Conservation (phyloP, 1,140 invertebrate species). For the Camponotus vicinus region DNA sequence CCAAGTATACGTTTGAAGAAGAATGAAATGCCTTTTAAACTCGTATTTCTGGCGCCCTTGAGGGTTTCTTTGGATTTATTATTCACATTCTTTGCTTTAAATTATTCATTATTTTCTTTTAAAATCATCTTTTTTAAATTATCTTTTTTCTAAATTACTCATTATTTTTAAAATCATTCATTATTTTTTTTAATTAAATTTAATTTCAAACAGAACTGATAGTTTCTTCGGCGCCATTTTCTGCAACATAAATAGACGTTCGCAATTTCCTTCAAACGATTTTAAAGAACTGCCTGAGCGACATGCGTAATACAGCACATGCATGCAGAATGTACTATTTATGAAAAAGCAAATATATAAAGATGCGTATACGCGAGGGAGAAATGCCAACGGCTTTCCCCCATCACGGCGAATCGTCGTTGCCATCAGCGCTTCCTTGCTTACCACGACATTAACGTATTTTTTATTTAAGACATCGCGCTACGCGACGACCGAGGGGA, state of each 20-base stretch:
- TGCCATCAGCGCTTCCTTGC: conserved; percentile 11
- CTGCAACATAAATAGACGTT: neutral
- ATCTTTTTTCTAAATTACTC: neutral
- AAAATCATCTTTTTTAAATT: neutral
- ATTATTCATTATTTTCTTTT: neutral
- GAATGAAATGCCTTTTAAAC: conserved; percentile 28
- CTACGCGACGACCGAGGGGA: conserved; percentile 40
- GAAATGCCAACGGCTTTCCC: conserved; percentile 31
- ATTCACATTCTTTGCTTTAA: neutral
- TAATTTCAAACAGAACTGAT: neutral
- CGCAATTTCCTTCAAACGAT: neutral
- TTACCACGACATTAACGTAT: conserved; percentile 70
- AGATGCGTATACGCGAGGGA: conserved; percentile 57
- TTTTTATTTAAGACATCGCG: conserved; percentile 70
- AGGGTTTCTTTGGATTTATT: neutral
- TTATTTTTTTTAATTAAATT: neutral
- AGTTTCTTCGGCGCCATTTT: conserved; percentile 18
- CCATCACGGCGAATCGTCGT: neutral
- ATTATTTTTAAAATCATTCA: neutral
- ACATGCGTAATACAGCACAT: conserved; percentile 28
- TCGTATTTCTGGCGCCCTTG: neutral
- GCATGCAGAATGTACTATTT: conserved; percentile 63
- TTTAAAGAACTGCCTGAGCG: conserved; percentile 13
- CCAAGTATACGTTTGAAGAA: neutral
- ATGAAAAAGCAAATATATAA: conserved; percentile 80